Conservation (phyloP, 2,797 vertebrate species). For the Buceros bicornis region DNA sequence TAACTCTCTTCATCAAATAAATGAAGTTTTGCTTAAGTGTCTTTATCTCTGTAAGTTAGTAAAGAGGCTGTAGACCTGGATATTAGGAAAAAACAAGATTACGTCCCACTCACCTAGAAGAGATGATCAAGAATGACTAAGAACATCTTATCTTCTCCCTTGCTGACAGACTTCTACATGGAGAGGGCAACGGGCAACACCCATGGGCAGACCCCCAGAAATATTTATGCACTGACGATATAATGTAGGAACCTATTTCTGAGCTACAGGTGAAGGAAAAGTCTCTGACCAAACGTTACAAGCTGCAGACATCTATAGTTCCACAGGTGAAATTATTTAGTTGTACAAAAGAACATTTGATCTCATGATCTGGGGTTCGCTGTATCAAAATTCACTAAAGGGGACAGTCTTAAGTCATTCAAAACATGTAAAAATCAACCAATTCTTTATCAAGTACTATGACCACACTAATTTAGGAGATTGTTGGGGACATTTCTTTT, state of each 20-base stretch:
- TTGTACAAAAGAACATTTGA: not conserved
- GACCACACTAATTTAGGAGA: not conserved
- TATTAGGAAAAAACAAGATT: not conserved
- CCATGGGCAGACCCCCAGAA: not conserved
- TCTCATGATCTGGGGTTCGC: not conserved
- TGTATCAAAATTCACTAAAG: not conserved
- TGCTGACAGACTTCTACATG: not conserved
- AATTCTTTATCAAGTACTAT: not conserved
- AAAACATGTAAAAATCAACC: not conserved
- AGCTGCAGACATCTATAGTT: not conserved
- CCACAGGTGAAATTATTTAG: not conserved
- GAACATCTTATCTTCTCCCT: not conserved
- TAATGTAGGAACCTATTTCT: not conserved
- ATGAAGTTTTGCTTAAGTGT: not conserved
- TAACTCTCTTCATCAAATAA: not conserved
- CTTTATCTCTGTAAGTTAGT: not conserved
- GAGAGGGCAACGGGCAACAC: not conserved
- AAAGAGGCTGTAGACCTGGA: not conserved
- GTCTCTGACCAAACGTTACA: not conserved
- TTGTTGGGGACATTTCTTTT: not conserved
- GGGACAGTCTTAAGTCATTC: not conserved
- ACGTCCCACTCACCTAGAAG: not conserved
- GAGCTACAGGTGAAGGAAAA: not conserved
- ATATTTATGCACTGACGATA: not conserved
- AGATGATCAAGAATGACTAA: not conserved